Evolutionary conservation across 2,113 vertebrate species (phyloP).

Genomic region (Mohoua ochrocephala): DNA sequence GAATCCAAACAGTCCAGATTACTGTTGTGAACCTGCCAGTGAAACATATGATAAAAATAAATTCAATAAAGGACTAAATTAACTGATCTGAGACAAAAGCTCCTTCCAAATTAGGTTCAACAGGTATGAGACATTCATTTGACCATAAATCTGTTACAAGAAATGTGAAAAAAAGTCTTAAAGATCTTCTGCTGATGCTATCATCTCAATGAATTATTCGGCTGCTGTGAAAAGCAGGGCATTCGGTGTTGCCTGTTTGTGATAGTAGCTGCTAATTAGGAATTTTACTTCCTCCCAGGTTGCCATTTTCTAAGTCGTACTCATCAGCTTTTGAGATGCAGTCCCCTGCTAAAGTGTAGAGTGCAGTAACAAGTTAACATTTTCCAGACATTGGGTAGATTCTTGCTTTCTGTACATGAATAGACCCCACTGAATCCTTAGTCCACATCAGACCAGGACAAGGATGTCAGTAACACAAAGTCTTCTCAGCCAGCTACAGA

Average conservation of each 20-base stretch:
- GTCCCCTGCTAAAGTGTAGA: neutral
- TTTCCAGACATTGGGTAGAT: neutral
- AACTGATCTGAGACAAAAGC: neutral
- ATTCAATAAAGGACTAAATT: neutral
- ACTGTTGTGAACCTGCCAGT: neutral
- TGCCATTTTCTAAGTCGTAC: neutral
- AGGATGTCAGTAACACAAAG: neutral
- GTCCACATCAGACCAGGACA: rapidly evolving
- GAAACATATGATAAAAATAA: neutral
- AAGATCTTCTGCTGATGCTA: neutral
- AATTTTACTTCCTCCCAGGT: neutral
- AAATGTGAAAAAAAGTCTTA: neutral
- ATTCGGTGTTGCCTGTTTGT: neutral
- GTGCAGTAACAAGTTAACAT: neutral
- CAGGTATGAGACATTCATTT: neutral
- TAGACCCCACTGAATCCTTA: neutral
- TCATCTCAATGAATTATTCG: neutral
- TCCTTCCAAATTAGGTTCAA: neutral
- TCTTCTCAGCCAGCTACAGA: neutral
- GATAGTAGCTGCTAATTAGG: neutral
- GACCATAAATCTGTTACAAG: neutral
- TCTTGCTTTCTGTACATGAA: neutral
- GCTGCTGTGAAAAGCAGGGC: neutral
- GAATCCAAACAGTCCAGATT: neutral
- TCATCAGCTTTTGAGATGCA: neutral